phyloP scores from a whole-genome alignment of 2,888 invertebrate species.

The Siphonodentalium dalli region DNA sequence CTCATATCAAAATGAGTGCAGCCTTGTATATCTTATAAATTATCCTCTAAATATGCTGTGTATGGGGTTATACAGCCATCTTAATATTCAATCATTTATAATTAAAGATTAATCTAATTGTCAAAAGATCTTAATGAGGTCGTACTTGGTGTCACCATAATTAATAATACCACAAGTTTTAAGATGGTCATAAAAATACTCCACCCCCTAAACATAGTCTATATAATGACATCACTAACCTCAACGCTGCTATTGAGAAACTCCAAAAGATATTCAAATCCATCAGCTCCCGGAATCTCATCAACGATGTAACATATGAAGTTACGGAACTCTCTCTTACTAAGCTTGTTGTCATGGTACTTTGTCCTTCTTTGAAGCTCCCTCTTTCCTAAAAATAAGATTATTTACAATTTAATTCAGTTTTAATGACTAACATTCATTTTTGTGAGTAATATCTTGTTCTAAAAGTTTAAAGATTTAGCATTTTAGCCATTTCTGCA shows the following conservation, averaged over 20 bases:
- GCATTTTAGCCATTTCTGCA: no score
- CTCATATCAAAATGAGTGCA: no score
- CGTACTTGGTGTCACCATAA: no score
- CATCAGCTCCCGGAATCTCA: constrained; percentile 50
- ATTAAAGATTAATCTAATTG: no score
- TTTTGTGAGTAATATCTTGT: background rate
- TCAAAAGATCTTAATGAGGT: no score
- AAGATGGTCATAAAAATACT: background rate
- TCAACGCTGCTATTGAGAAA: constrained; percentile 60
- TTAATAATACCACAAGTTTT: no score
- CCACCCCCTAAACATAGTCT: no score
- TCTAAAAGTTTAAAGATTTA: no score
- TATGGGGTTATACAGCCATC: no score
- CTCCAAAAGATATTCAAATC: constrained; percentile 61
- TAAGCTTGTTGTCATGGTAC: constrained; percentile 53
- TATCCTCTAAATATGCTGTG: no score
- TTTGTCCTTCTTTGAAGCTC: constrained; percentile 49
- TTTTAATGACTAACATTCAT: background rate
- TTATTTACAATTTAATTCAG: background rate
- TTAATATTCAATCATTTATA: no score
- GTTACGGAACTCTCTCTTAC: constrained; percentile 59
- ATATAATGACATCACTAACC: constrained; percentile 36
- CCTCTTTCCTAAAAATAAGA: constrained; percentile 36
- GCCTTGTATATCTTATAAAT: no score
- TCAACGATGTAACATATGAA: constrained; percentile 53